Conservation (phyloP, 2,113 vertebrate genomes). For the Gnathonemus echidnorhynchus region DNA sequence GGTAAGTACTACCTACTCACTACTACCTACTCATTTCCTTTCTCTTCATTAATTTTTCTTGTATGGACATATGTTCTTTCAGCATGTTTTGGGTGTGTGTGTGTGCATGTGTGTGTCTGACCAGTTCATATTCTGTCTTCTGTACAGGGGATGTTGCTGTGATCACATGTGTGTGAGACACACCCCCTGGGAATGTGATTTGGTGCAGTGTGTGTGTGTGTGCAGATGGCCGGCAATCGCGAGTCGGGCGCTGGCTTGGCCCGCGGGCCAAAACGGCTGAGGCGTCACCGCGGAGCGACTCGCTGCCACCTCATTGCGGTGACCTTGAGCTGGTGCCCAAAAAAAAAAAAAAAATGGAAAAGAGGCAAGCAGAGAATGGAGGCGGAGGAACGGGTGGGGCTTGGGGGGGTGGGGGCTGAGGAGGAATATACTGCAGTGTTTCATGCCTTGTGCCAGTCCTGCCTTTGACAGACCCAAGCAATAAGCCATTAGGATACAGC, state of each 20-base stretch:
- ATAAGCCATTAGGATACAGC: background rate
- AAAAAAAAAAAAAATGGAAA: background rate
- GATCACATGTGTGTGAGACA: constrained; percentile 3
- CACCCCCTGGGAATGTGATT: background rate
- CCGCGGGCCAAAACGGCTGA: background rate
- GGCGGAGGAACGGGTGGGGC: constrained; percentile 27
- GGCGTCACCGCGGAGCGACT: background rate
- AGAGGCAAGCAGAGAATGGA: constrained; percentile 16
- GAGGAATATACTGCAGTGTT: constrained; percentile 54
- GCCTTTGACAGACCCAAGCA: background rate
- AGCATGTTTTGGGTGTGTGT: background rate
- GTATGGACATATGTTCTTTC: background rate
- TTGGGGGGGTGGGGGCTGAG: constrained; percentile 31
- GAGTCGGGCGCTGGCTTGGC: background rate
- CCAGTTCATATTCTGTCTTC: background rate
- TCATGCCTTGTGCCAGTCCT: constrained; percentile 37
- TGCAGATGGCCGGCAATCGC: background rate
- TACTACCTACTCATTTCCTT: background rate
- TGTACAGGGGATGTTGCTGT: background rate
- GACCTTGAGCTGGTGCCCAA: constrained; percentile 25
- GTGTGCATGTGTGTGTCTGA: background rate
- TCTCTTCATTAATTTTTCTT: background rate
- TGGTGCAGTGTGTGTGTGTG: background rate
- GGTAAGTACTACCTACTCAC: background rate
- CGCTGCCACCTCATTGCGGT: background rate